These are phyloP conservation scores for Heliothis peltigera DNA, from an alignment of 2,888 invertebrate species.

Conservation along the genomic window DNA sequence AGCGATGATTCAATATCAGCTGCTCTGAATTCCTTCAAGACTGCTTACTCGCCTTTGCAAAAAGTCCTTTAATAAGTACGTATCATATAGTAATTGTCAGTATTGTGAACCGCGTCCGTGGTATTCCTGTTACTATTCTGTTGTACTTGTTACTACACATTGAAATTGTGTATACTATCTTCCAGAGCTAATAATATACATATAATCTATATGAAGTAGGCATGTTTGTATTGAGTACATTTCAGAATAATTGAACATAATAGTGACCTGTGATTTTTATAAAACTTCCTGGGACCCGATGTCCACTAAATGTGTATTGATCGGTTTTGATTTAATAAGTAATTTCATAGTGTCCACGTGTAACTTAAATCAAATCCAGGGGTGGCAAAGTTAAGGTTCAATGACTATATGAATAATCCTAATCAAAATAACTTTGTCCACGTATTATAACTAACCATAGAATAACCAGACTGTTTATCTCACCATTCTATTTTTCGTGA, in stretches of 20 bases:
- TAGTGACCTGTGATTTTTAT: not conserved
- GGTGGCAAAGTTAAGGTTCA: constrained; percentile 16
- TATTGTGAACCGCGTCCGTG: constrained; percentile 61
- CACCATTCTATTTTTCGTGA: constrained; percentile 3
- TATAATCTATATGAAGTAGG: constrained; percentile 16
- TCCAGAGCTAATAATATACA: constrained; percentile 28
- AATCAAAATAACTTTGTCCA: constrained; percentile 2
- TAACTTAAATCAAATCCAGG: constrained; percentile 8
- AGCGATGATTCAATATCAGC: constrained; percentile 61
- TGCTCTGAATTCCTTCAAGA: constrained; percentile 72
- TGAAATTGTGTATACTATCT: constrained; percentile 31
- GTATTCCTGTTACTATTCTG: constrained; percentile 40
- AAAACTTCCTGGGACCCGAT: not conserved
- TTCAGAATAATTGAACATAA: not conserved
- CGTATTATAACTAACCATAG: not conserved
- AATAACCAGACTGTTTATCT: not conserved
- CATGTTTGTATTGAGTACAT: not conserved
- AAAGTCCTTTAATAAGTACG: constrained; percentile 50
- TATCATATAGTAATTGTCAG: constrained; percentile 62
- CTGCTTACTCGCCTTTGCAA: constrained; percentile 70
- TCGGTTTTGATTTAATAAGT: no score
- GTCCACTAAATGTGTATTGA: no score
- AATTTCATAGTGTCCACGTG: constrained; percentile 5
- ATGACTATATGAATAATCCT: constrained; percentile 9
- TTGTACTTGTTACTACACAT: constrained; percentile 42